These are phyloP conservation scores for Odontocerum albicorne DNA, from an alignment of 2,888 invertebrate genomes.

Conservation along the genomic window DNA sequence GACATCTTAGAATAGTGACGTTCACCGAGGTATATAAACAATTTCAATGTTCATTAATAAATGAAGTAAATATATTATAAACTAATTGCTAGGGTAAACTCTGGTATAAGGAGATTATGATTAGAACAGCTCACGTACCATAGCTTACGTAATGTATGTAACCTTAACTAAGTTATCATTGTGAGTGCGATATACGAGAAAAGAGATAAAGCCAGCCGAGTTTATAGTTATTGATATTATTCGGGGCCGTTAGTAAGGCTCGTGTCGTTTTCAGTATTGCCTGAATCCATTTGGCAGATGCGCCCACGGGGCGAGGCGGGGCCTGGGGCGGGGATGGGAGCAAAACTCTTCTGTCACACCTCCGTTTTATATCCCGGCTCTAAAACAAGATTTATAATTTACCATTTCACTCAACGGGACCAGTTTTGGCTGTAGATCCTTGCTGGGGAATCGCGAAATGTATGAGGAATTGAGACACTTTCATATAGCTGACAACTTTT, in stretches of 20 bases:
- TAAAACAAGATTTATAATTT: constrained; percentile 35
- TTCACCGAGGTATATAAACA: too few relatives aligned
- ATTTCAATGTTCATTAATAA: too few relatives aligned
- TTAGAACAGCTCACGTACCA: too few relatives aligned
- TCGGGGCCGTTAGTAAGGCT: constrained; percentile 28
- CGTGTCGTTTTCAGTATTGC: constrained; percentile 30
- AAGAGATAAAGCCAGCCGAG: constrained; percentile 17
- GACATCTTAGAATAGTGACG: too few relatives aligned
- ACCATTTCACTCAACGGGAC: constrained; percentile 30
- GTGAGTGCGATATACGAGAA: constrained; percentile 2
- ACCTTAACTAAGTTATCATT: neutral
- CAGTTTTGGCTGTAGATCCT: constrained; percentile 9
- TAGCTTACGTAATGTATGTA: too few relatives aligned
- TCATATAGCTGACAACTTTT: too few relatives aligned
- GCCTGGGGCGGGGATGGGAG: constrained; percentile 47
- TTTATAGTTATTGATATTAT: constrained; percentile 37
- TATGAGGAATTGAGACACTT: too few relatives aligned
- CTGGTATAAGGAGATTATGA: too few relatives aligned
- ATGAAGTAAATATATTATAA: too few relatives aligned
- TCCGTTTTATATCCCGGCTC: constrained; percentile 39
- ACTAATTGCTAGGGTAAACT: too few relatives aligned
- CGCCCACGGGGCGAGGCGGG: constrained; percentile 43
- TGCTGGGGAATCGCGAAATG: neutral
- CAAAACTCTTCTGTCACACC: constrained; percentile 55
- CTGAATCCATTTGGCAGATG: constrained; percentile 36